phyloP scores from a whole-genome alignment of 2,888 invertebrate genomes.

The Kuschelorhynchus macadamiae region DNA sequence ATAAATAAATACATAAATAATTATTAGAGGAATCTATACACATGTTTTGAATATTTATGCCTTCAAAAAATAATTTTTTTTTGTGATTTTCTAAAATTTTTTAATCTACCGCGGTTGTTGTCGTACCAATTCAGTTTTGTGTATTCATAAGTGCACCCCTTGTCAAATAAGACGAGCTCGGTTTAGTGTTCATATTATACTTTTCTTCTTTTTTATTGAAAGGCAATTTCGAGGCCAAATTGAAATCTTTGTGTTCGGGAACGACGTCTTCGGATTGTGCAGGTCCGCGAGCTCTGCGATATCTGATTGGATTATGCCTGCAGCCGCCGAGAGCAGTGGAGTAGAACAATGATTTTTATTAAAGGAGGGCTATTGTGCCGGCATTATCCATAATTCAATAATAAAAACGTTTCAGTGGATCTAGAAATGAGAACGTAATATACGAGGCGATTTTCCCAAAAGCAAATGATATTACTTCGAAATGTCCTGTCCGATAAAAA shows the following conservation, averaged over 20 bases:
- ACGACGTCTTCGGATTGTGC: constrained; percentile 58
- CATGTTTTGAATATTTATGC: too few relatives aligned
- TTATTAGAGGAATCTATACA: too few relatives aligned
- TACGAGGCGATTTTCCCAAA: background rate
- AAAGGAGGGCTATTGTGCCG: constrained; percentile 32
- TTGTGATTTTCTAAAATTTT: too few relatives aligned
- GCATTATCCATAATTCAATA: constrained; percentile 39
- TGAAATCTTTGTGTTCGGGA: constrained; percentile 69
- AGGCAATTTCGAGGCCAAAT: constrained; percentile 69
- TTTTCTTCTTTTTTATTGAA: constrained; percentile 67
- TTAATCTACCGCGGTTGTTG: constrained; percentile 55
- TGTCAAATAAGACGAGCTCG: constrained; percentile 62
- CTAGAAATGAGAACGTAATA: background rate
- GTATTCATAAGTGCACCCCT: constrained; percentile 58
- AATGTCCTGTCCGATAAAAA: too few relatives aligned
- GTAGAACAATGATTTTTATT: constrained; percentile 51
- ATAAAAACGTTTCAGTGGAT: constrained; percentile 29
- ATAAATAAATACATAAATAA: too few relatives aligned
- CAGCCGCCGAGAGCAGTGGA: constrained; percentile 53
- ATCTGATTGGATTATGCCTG: constrained; percentile 68
- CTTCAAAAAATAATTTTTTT: too few relatives aligned
- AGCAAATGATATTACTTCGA: too few relatives aligned
- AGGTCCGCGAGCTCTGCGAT: constrained; percentile 66
- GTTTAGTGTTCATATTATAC: constrained; percentile 66
- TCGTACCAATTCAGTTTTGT: constrained; percentile 52